A percentile compares a stretch with the other conserved stretches of the same genome.
Evolutionary conservation across 2,797 vertebrate species (phyloP).

Genomic region (Alectoris magna): DNA sequence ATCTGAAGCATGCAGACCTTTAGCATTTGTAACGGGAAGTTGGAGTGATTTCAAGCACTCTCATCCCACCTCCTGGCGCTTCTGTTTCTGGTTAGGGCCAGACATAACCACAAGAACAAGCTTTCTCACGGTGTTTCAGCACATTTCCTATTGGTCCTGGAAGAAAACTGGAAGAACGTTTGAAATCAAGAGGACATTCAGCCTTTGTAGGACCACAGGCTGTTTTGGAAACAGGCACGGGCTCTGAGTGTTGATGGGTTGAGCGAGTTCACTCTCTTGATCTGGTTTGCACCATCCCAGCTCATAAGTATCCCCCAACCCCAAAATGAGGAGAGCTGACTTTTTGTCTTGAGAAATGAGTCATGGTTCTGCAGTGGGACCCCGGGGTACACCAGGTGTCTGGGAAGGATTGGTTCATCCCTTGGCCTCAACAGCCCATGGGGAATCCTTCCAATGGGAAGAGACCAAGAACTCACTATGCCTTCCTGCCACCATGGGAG

Average conservation of each 20-base stretch:
- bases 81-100: conserved; percentile 49
- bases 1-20: conserved; percentile 18
- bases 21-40: not conserved
- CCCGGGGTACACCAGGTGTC: not conserved
- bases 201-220: conserved; percentile 7
- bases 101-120: conserved; percentile 30
- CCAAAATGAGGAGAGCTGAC: not conserved
- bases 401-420: not conserved
- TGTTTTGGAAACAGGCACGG: not conserved
- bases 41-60: conserved; percentile 37
- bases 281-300: not conserved
- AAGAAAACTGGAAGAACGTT: not conserved
- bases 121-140: conserved; percentile 48
- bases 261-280: not conserved
- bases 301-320: not conserved
- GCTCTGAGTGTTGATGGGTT: not conserved
- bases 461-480: not conserved
- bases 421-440: not conserved
- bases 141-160: conserved; percentile 55
- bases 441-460: not conserved
- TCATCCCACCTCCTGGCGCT: conserved; percentile 45
- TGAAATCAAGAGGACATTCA: not conserved
- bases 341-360: not conserved
- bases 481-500: not conserved
- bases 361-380: not conserved